Evolutionary conservation across 2,888 invertebrate species (phyloP).

Genomic region (Tipula lateralis): DNA sequence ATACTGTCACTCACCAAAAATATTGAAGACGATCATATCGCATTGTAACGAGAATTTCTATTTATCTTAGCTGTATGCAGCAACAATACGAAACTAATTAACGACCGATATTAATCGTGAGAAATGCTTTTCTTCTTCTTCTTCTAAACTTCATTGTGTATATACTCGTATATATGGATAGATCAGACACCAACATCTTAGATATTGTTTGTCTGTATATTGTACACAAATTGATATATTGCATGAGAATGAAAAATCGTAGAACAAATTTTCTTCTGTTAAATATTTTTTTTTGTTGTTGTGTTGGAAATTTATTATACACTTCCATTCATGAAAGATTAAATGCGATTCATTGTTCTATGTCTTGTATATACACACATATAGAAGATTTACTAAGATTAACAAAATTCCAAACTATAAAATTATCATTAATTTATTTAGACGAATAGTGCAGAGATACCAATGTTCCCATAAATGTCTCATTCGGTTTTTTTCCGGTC

Average conservation of each 20-base stretch:
- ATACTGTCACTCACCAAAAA: background rate
- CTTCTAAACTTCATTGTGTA: background rate
- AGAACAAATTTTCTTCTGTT: background rate
- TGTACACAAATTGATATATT: background rate
- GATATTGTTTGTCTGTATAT: background rate
- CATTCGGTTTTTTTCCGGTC: background rate
- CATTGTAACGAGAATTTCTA: background rate
- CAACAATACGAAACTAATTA: conserved; percentile 19
- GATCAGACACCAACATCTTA: background rate
- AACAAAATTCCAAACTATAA: conserved; percentile 11
- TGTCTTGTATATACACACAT: background rate
- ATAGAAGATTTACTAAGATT: background rate
- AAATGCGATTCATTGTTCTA: background rate
- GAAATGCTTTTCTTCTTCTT: background rate
- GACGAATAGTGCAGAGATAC: background rate
- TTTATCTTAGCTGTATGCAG: background rate
- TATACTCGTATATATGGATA: background rate
- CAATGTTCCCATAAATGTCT: background rate
- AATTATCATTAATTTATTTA: conserved; percentile 1
- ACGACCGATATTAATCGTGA: background rate
- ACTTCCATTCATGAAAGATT: conserved; percentile 24
- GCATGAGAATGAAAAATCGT: conserved; percentile 7
- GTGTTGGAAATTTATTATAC: background rate
- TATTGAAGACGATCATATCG: background rate
- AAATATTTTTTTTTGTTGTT: background rate